Conservation (phyloP, 2,888 invertebrate species). For the Aromia moschata region DNA sequence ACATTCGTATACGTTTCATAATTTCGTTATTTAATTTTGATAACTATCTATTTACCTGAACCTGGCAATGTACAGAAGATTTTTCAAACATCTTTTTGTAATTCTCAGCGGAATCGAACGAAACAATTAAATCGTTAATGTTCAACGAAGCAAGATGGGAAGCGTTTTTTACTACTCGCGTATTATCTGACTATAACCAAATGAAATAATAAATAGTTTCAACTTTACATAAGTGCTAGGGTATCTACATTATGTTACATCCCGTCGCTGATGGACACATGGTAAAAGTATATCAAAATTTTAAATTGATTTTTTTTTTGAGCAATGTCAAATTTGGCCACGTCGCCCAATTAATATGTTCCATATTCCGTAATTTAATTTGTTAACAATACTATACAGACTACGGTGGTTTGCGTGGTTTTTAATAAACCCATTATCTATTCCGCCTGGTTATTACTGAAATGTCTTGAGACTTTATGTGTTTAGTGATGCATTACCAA, state of each 20-base stretch:
- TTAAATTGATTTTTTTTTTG: background rate
- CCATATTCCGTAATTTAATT: background rate
- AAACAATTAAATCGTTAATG: background rate
- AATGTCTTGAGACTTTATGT: conserved; percentile 29
- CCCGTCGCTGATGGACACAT: background rate
- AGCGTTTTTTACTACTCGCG: background rate
- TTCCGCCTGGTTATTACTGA: conserved; percentile 36
- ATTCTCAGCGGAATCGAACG: no score
- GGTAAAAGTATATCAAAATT: background rate
- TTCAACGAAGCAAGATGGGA: background rate
- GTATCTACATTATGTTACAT: background rate
- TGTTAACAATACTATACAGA: background rate
- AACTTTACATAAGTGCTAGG: no score
- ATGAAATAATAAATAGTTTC: no score
- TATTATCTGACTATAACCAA: background rate
- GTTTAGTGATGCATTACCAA: conserved; percentile 46
- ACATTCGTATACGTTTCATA: no score
- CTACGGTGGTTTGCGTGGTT: conserved; percentile 35
- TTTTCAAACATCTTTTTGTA: no score
- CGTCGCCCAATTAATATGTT: background rate
- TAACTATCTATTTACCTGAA: no score
- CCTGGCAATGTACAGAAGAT: no score
- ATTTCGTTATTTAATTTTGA: no score
- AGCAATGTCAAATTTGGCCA: background rate
- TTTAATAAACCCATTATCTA: conserved; percentile 34